phyloP scores from a whole-genome alignment of 2,888 invertebrate genomes.

The Disparrhopalites patrizii region DNA sequence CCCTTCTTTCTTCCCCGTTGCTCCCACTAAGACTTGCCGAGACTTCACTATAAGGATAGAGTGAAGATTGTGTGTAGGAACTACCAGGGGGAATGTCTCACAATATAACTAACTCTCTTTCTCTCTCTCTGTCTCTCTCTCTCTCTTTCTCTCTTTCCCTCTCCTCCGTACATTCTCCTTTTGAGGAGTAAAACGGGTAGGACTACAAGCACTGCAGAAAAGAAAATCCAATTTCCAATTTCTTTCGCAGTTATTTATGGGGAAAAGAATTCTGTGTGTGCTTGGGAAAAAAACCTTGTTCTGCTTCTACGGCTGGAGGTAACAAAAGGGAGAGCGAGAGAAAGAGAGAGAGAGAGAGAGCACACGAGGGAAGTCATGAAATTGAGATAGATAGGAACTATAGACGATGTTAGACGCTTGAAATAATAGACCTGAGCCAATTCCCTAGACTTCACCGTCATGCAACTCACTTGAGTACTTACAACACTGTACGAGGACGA shows the following conservation, averaged over 20 bases:
- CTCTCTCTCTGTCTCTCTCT: slow-evolving; percentile 2
- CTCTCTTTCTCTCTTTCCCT: not conserved
- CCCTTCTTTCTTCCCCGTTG: no score
- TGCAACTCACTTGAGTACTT: not conserved
- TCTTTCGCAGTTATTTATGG: slow-evolving; percentile 32
- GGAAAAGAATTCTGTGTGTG: slow-evolving; percentile 24
- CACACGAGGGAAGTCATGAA: slow-evolving; percentile 8
- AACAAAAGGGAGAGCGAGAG: not conserved
- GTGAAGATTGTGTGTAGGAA: no score
- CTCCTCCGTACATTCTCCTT: not conserved
- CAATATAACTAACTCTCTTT: no score
- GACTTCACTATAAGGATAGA: no score
- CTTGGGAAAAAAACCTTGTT: no score
- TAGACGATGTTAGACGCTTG: slow-evolving; percentile 26
- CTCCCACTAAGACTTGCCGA: no score
- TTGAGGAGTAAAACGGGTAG: no score
- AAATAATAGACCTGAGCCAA: slow-evolving; percentile 34
- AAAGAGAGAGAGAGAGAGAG: not conserved
- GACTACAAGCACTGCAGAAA: slow-evolving; percentile 16
- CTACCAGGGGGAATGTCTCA: no score
- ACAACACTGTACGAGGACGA: not conserved
- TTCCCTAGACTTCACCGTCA: slow-evolving; percentile 8
- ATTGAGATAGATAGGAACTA: slow-evolving; percentile 21
- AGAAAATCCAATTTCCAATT: slow-evolving; percentile 33
- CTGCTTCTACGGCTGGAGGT: no score